phyloP scores from a whole-genome alignment of 1,140 invertebrate genomes.

The Pachyrhynchus sulphureomaculatus region DNA sequence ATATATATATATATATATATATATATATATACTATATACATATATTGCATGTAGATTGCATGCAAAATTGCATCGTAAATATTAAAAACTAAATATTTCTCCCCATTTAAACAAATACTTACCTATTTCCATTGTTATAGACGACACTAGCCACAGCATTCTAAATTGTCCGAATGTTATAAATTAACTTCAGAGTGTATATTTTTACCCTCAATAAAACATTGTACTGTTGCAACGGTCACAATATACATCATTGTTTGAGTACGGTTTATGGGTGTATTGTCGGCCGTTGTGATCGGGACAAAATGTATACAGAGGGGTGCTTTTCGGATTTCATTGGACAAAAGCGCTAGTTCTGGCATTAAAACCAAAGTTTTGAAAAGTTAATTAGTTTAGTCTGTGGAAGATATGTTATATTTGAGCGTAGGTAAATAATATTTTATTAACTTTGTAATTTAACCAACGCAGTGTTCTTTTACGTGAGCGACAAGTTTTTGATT shows the following conservation, averaged over 20 bases:
- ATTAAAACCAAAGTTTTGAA: constrained; percentile 24
- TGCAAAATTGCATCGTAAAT: no score
- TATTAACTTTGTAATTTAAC: no score
- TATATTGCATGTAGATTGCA: no score
- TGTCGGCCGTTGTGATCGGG: constrained; percentile 6
- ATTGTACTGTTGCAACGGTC: constrained; percentile 10
- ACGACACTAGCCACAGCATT: neutral
- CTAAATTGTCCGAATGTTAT: constrained; percentile 3
- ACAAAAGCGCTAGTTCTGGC: constrained; percentile 3
- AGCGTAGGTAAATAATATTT: no score
- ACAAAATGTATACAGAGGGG: constrained; percentile 10
- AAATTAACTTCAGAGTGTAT: constrained; percentile 11
- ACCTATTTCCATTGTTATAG: neutral
- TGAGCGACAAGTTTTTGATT: no score
- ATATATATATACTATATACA: no score
- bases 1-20: constrained; percentile 2
- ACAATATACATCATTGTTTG: constrained; percentile 6
- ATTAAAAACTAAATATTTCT: no score
- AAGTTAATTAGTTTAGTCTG: constrained; percentile 26
- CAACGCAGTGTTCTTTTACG: no score
- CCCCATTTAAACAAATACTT: no score
- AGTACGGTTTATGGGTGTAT: constrained; percentile 8
- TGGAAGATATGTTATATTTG: neutral
- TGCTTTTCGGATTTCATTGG: neutral
- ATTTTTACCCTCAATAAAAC: constrained; percentile 10